Evolutionary conservation across 2,113 vertebrate species (phyloP).

Genomic region (Odocoileus hemionus): DNA sequence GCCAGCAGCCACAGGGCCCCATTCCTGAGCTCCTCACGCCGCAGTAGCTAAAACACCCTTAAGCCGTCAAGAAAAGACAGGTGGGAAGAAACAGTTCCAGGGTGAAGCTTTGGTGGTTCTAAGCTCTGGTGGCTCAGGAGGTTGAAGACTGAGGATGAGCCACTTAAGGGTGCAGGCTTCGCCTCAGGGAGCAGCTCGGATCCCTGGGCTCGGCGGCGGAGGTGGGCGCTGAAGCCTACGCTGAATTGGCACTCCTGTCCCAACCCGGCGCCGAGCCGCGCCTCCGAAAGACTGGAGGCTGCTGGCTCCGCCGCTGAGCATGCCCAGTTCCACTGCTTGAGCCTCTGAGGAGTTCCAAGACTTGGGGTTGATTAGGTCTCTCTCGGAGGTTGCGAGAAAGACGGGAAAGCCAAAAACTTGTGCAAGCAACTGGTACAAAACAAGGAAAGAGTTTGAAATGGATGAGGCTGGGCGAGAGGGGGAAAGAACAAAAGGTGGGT

Average conservation of each 20-base stretch:
- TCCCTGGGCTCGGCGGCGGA: background rate
- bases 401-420: background rate
- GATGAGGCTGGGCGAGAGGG: background rate
- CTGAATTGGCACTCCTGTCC: background rate
- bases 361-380: background rate
- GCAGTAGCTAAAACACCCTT: slow-evolving; percentile 1
- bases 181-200: background rate
- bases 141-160: background rate
- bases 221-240: background rate
- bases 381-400: background rate
- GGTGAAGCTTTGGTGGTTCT: background rate
- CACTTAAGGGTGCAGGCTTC: background rate
- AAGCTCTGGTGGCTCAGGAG: background rate
- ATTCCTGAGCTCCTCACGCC: slow-evolving; percentile 4
- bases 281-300: background rate
- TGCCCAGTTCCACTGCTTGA: slow-evolving; percentile 32
- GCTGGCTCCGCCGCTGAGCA: slow-evolving; percentile 18
- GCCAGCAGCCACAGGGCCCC: background rate
- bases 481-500: slow-evolving; percentile 69
- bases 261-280: background rate
- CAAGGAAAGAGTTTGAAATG: slow-evolving; percentile 23
- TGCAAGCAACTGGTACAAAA: background rate
- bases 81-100: slow-evolving; percentile 14
- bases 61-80: slow-evolving; percentile 48
- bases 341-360: background rate